phyloP scores from a whole-genome alignment of 2,888 invertebrate species.

The Osmoderma eremita region DNA sequence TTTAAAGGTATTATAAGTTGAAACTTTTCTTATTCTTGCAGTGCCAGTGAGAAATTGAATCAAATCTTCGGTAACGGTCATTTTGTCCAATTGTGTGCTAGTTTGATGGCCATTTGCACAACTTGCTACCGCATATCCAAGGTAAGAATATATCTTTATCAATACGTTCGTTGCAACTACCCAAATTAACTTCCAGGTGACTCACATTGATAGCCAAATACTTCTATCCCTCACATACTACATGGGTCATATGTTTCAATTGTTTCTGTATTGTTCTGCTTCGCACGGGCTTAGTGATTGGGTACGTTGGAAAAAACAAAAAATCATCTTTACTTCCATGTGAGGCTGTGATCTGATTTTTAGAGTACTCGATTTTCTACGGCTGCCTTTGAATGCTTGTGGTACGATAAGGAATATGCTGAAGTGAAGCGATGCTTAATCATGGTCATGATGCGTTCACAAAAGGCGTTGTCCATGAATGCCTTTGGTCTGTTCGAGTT shows the following conservation, averaged over 20 bases:
- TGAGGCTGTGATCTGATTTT: slow-evolving; percentile 1
- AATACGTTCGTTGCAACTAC: too few species aligned
- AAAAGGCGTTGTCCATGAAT: slow-evolving; percentile 39
- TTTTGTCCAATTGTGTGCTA: slow-evolving; percentile 43
- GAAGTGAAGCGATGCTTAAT: slow-evolving; percentile 38
- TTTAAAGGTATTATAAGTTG: neutral
- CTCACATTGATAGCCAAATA: neutral
- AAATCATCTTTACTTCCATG: neutral
- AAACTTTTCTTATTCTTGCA: neutral
- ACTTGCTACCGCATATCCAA: slow-evolving; percentile 43
- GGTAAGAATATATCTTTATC: too few species aligned
- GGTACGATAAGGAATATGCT: slow-evolving; percentile 38
- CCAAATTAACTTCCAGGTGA: neutral
- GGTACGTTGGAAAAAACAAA: slow-evolving; percentile 18
- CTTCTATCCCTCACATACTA: slow-evolving; percentile 39
- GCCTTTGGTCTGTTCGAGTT: slow-evolving; percentile 45
- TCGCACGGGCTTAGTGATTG: slow-evolving; percentile 45
- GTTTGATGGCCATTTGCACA: slow-evolving; percentile 44
- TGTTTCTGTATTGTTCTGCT: slow-evolving; percentile 46
- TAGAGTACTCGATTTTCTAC: slow-evolving; percentile 34
- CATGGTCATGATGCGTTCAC: slow-evolving; percentile 40
- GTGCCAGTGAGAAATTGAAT: neutral
- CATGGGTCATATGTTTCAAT: slow-evolving; percentile 45
- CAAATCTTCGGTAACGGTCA: slow-evolving; percentile 39
- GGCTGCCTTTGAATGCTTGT: slow-evolving; percentile 32